phyloP scores from a whole-genome alignment of 2,113 vertebrate species.

The Sphaerodactylus townsendi region DNA sequence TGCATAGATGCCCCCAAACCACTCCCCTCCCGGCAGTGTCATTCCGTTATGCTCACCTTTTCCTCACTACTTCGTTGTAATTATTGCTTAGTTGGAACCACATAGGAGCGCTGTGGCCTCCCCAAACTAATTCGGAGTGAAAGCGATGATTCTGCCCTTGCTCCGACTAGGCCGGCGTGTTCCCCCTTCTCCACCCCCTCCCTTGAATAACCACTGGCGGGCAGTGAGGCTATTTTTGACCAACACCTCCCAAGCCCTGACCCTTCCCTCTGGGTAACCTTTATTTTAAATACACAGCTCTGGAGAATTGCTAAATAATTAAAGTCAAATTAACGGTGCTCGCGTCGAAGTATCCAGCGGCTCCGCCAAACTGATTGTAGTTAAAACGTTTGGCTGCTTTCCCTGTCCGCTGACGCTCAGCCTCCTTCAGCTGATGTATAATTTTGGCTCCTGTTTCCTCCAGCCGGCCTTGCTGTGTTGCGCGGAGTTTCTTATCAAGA shows the following conservation, averaged over 20 bases:
- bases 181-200: not conserved
- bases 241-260: not conserved
- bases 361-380: slow-evolving; percentile 46
- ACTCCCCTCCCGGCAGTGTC: not conserved
- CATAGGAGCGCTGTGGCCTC: not conserved
- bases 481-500: slow-evolving; percentile 22
- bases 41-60: not conserved
- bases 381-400: slow-evolving; percentile 20
- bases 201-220: not conserved
- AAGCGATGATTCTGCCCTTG: not conserved
- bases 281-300: slow-evolving; percentile 17
- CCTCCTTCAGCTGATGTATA: not conserved
- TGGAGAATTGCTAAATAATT: slow-evolving; percentile 63
- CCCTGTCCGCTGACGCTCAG: not conserved
- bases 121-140: not conserved
- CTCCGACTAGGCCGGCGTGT: not conserved
- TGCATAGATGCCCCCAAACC: too few species aligned
- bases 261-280: not conserved
- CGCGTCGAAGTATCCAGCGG: slow-evolving; percentile 47
- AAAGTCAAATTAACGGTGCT: slow-evolving; percentile 47
- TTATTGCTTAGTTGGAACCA: not conserved
- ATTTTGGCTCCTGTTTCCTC: slow-evolving; percentile 28
- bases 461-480: not conserved
- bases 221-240: not conserved
- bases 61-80: not conserved